Percentiles rank a stretch among this genome's conserved stretches.
These are phyloP conservation scores for Seriola aureovittata DNA, from an alignment of 2,113 vertebrate species.

Conservation along the genomic window DNA sequence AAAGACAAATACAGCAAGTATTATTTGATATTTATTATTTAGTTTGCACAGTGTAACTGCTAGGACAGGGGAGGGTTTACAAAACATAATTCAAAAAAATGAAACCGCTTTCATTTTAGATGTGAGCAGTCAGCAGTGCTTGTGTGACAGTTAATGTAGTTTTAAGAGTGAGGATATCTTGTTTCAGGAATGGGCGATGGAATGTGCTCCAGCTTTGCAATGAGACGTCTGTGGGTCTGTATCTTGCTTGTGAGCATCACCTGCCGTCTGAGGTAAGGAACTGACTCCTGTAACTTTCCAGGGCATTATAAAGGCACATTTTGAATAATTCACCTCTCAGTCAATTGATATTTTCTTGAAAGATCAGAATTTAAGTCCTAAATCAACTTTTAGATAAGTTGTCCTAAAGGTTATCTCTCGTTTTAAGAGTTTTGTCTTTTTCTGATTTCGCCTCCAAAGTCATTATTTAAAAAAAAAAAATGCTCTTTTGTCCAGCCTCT, in stretches of 20 bases:
- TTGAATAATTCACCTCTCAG: background rate
- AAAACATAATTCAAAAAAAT: background rate
- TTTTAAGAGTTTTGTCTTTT: background rate
- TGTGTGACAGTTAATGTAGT: background rate
- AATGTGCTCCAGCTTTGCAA: conserved; percentile 90
- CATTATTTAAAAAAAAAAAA: background rate
- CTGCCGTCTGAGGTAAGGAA: conserved; percentile 92
- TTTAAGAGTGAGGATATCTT: conserved; percentile 38
- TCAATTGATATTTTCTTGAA: background rate
- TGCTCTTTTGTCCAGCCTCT: conserved; percentile 82
- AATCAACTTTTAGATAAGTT: background rate
- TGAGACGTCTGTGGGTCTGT: conserved; percentile 89
- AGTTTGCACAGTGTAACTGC: background rate
- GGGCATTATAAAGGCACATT: background rate
- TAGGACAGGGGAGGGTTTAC: too few relatives aligned
- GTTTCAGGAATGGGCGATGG: conserved; percentile 95
- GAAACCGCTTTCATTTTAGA: background rate
- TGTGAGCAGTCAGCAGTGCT: background rate
- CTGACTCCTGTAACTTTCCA: conserved; percentile 35
- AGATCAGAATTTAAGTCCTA: too few relatives aligned
- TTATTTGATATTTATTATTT: background rate
- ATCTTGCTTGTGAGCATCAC: conserved; percentile 89
- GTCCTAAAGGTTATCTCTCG: background rate
- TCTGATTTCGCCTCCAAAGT: background rate
- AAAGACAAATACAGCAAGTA: background rate